phyloP scores from a whole-genome alignment of 2,113 vertebrate species.

The Nesoenas mayeri region DNA sequence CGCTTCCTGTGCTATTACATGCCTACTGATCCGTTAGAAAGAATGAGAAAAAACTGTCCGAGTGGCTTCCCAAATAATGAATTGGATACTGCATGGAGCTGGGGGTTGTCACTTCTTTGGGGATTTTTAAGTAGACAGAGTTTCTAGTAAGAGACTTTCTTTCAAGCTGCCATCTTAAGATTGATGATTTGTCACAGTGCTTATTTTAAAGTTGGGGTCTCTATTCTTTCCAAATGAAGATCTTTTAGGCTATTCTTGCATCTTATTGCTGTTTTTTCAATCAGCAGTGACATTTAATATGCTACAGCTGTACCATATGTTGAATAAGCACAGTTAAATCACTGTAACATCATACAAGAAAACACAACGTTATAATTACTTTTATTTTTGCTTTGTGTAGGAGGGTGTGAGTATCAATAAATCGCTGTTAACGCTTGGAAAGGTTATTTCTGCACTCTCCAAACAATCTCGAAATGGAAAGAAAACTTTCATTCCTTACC shows the following conservation, averaged over 20 bases:
- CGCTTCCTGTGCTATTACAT: not conserved
- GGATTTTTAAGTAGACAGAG: not conserved
- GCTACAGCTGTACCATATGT: not conserved
- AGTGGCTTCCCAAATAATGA: not conserved
- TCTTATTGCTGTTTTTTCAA: not conserved
- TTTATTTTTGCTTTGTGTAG: conserved; percentile 67
- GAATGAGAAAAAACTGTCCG: rapidly evolving
- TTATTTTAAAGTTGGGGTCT: not conserved
- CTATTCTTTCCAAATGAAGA: not conserved
- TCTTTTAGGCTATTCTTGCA: not conserved
- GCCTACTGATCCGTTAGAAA: not conserved
- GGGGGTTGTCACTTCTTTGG: not conserved
- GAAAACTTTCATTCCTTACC: conserved; percentile 89
- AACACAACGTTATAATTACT: not conserved
- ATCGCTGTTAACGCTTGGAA: conserved; percentile 92
- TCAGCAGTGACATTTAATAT: not conserved
- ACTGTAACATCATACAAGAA: not conserved
- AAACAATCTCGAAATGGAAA: conserved; percentile 82
- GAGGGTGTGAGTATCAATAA: conserved; percentile 97
- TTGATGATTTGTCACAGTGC: not conserved
- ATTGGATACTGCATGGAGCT: rapidly evolving
- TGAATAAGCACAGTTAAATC: not conserved
- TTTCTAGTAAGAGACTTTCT: not conserved
- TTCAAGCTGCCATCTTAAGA: not conserved
- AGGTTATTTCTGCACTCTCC: conserved; percentile 94